Evolutionary conservation across 2,113 vertebrate species (phyloP).

Genomic region (Phasianus colchicus): DNA sequence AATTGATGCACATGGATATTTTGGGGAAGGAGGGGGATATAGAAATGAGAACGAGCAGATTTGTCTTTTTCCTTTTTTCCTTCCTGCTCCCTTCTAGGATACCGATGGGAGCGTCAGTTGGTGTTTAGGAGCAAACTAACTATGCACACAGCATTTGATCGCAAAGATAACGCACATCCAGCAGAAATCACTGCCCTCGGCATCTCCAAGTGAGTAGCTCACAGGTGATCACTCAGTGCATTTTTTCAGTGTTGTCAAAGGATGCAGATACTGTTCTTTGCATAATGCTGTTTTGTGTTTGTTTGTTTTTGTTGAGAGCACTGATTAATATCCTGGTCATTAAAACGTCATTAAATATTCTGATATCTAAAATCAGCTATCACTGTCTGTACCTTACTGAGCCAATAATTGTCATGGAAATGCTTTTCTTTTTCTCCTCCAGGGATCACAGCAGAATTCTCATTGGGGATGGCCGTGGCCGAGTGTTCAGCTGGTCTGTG

Average conservation of each 20-base stretch:
- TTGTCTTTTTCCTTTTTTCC: background rate
- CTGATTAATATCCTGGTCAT: background rate
- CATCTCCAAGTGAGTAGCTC: conserved; percentile 91
- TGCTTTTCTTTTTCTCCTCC: background rate
- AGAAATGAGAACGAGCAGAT: background rate
- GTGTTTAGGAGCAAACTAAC: conserved; percentile 98
- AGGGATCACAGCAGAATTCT: conserved; percentile 98
- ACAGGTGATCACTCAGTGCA: fast-evolving
- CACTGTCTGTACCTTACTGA: fast-evolving
- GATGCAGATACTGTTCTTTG: background rate
- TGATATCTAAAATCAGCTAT: fast-evolving
- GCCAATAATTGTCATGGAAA: background rate
- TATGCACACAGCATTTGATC: conserved; percentile 98
- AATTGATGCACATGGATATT: background rate
- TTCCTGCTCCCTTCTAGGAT: conserved; percentile 75
- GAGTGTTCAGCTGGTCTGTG: conserved; percentile 98
- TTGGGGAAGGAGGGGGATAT: background rate
- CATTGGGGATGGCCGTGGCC: conserved; percentile 92
- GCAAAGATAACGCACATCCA: conserved; percentile 96
- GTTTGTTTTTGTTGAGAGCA: background rate
- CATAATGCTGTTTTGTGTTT: background rate
- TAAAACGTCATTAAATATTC: fast-evolving
- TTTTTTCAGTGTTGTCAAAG: background rate
- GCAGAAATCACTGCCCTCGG: conserved; percentile 93
- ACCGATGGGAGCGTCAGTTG: conserved; percentile 97